Percentiles rank a stretch among this genome's conserved stretches.
These are phyloP conservation scores for Cydia fagiglandana DNA, from an alignment of 1,140 invertebrate species.

Conservation along the genomic window DNA sequence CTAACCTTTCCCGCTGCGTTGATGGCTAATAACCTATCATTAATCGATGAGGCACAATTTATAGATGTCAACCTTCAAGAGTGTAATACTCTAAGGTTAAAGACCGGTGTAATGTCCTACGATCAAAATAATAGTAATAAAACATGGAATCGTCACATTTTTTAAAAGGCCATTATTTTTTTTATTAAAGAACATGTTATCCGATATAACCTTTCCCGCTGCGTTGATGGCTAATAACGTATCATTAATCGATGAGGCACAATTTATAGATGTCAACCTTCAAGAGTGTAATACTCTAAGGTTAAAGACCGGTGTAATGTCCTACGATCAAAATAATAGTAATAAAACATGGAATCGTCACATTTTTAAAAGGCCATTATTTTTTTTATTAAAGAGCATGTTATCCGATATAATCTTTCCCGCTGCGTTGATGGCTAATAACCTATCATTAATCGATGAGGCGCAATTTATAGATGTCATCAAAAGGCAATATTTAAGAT, in stretches of 20 bases:
- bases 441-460: no score
- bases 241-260: not conserved
- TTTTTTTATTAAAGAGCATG: no score
- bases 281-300: no score
- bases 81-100: slow-evolving; percentile 14
- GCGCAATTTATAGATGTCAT: not conserved
- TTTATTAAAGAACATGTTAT: slow-evolving; percentile 10
- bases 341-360: no score
- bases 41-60: not conserved
- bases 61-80: slow-evolving; percentile 19
- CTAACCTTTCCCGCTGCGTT: slow-evolving; percentile 12
- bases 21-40: not conserved
- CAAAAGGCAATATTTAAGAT: not conserved
- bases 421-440: no score
- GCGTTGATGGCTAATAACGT: slow-evolving; percentile 5
- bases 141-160: not conserved
- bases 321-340: no score
- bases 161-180: not conserved
- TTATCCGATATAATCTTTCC: no score
- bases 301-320: no score
- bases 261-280: no score
- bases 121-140: not conserved
- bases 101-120: slow-evolving; percentile 24
- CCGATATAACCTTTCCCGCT: slow-evolving; percentile 1
- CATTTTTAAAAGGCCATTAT: no score